A percentile compares a stretch with the other conserved stretches of the same genome.
These are phyloP conservation scores for Prunella fulvescens DNA, from an alignment of 2,113 vertebrate species.

Conservation along the genomic window DNA sequence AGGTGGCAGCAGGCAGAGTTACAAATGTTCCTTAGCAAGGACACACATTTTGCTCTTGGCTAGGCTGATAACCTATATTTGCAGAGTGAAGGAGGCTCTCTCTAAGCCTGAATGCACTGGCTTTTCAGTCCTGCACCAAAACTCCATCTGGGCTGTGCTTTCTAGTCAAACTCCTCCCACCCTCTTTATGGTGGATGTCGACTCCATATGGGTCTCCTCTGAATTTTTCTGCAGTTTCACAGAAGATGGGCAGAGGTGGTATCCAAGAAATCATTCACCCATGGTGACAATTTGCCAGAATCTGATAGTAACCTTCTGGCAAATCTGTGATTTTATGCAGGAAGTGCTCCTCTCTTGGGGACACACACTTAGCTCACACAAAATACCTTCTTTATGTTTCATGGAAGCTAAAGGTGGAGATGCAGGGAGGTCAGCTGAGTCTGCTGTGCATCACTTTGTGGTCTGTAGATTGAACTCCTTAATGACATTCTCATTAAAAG, in stretches of 20 bases:
- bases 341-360: background rate
- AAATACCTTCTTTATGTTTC: background rate
- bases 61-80: background rate
- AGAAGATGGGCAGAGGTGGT: background rate
- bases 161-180: background rate
- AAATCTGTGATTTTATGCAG: background rate
- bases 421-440: background rate
- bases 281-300: background rate
- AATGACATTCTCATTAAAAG: background rate
- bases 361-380: background rate
- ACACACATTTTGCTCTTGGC: conserved; percentile 21
- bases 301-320: background rate
- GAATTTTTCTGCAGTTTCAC: background rate
- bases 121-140: background rate
- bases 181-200: background rate
- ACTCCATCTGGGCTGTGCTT: conserved; percentile 15
- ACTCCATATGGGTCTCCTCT: background rate
- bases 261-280: background rate
- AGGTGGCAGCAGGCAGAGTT: background rate
- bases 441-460: background rate
- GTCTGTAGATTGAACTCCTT: background rate
- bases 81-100: background rate
- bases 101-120: background rate
- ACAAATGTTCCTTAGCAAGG: background rate
- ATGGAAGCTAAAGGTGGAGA: background rate